These are phyloP conservation scores for Thymallus thymallus DNA, from an alignment of 2,113 vertebrate species.

Conservation along the genomic window DNA sequence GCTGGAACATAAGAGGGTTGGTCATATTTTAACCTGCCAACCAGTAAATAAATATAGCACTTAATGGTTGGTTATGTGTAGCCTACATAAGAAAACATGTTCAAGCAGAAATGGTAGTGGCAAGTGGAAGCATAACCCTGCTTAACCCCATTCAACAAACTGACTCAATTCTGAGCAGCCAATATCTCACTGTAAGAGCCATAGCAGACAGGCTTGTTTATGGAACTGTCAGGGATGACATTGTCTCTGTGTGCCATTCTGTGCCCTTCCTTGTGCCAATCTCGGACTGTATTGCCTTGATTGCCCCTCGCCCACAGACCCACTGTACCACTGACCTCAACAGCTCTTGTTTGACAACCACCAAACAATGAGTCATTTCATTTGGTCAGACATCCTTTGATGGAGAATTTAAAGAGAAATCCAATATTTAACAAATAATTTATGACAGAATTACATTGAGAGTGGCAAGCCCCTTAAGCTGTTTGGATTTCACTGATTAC, in stretches of 20 bases:
- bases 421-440: not conserved
- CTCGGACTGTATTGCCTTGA: not conserved
- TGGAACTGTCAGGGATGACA: slow-evolving; percentile 10
- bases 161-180: not conserved
- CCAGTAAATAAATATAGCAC: not conserved
- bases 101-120: no score
- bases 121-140: no score
- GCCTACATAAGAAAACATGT: no score
- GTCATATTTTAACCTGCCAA: not conserved
- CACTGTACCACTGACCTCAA: not conserved
- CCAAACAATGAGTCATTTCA: not conserved
- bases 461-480: not conserved
- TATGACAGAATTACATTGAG: not conserved
- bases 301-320: not conserved
- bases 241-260: slow-evolving; percentile 8
- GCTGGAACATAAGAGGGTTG: not conserved
- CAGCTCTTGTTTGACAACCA: not conserved
- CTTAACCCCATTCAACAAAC: not conserved
- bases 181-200: not conserved
- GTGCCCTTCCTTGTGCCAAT: slow-evolving; percentile 31
- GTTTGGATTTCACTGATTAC: not conserved
- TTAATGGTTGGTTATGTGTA: not conserved
- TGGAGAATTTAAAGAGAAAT: not conserved
- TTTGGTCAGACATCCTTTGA: not conserved
- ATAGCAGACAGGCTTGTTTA: not conserved